A percentile compares a stretch with the other conserved stretches of the same genome.
phyloP scores from a whole-genome alignment of 2,888 invertebrate species.

The Fragum fragum region DNA sequence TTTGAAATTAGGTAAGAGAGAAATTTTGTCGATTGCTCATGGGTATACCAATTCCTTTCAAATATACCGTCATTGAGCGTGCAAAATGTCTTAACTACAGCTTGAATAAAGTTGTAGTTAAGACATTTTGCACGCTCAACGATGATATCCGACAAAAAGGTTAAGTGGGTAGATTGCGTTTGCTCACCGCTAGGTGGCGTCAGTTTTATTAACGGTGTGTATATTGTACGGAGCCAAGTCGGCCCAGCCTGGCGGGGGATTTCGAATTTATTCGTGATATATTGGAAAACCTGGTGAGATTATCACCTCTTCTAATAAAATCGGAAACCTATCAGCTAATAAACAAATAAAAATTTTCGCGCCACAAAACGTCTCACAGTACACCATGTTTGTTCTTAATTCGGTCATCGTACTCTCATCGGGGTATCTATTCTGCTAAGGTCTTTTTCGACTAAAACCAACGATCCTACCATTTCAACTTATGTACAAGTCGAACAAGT shows the following conservation, averaged over 20 bases:
- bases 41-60: too few relatives aligned
- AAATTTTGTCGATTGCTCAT: too few relatives aligned
- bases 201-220: conserved; percentile 38
- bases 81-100: too few relatives aligned
- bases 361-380: background rate
- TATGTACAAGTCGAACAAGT: too few relatives aligned
- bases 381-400: background rate
- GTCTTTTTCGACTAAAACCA: background rate
- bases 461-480: background rate
- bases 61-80: too few relatives aligned
- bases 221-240: conserved; percentile 33
- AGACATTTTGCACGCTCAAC: too few relatives aligned
- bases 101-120: too few relatives aligned
- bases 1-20: too few relatives aligned
- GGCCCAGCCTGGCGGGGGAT: conserved; percentile 41
- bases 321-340: conserved; percentile 47
- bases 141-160: background rate
- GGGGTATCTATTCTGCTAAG: too few relatives aligned
- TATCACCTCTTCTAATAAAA: conserved; percentile 56
- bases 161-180: conserved; percentile 27
- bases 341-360: conserved; percentile 41
- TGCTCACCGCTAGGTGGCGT: conserved; percentile 41
- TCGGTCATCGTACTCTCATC: background rate
- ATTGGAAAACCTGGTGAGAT: conserved; percentile 49
- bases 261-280: conserved; percentile 53